phyloP scores from a whole-genome alignment of 92 coral and sea anemone species.

The Palythoa heliodiscus region DNA sequence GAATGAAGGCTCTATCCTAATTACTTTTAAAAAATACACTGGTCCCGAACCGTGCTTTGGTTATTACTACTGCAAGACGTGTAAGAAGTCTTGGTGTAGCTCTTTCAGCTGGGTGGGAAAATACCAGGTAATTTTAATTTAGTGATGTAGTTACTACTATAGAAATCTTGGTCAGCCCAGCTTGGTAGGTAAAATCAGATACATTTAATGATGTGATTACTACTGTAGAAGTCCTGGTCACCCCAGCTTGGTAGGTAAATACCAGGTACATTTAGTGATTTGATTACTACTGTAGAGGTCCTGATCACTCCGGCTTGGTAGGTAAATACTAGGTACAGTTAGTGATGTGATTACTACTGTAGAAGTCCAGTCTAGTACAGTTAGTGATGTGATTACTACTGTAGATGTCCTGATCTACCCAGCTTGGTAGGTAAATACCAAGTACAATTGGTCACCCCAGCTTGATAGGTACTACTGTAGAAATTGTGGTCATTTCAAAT shows the following conservation, averaged over 20 bases:
- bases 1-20: slow-evolving; percentile 32
- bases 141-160: slow-evolving; percentile 32
- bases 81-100: slow-evolving; percentile 19
- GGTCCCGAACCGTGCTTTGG: not conserved
- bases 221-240: not conserved
- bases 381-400: slow-evolving; percentile 10
- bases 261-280: slow-evolving; percentile 1
- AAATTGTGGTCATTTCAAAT: too few species aligned
- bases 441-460: too few species aligned
- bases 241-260: not conserved
- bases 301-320: not conserved
- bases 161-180: not conserved
- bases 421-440: too few species aligned
- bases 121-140: not conserved
- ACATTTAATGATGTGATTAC: slow-evolving; percentile 13
- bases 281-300: slow-evolving; percentile 20
- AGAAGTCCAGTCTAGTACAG: not conserved
- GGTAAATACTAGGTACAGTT: not conserved
- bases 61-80: slow-evolving; percentile 7
- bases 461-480: too few species aligned
- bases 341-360: slow-evolving; percentile 39
- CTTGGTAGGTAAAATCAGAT: not conserved
- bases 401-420: not conserved
- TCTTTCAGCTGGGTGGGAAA: not conserved
- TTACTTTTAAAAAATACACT: not conserved